Conservation (phyloP, 2,797 vertebrate genomes). For the Anguilla obscura region DNA sequence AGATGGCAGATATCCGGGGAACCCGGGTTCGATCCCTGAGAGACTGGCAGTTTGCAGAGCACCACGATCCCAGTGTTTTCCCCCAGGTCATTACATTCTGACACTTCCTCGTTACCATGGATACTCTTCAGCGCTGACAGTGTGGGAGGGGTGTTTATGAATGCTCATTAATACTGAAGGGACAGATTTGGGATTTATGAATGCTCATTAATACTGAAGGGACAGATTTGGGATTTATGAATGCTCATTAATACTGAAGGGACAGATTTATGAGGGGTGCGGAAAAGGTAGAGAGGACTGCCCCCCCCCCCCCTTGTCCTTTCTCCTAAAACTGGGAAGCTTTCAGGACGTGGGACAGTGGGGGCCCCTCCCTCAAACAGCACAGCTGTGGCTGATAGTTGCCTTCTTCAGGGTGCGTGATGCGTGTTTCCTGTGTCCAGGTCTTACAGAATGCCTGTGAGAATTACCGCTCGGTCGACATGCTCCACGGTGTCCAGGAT, state of each 20-base stretch:
- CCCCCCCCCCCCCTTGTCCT: too few relatives aligned
- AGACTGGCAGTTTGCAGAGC: slow-evolving; percentile 83
- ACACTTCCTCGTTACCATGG: neutral
- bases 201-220: neutral
- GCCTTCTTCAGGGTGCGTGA: neutral
- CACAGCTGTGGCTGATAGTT: too few relatives aligned
- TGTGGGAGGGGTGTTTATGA: neutral
- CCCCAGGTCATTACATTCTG: slow-evolving; percentile 74
- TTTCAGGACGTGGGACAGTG: too few relatives aligned
- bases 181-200: too few relatives aligned
- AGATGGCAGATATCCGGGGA: slow-evolving; percentile 73
- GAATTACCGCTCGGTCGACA: slow-evolving; percentile 79
- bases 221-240: too few relatives aligned
- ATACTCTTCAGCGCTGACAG: neutral
- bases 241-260: neutral
- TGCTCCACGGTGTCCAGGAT: slow-evolving; percentile 75
- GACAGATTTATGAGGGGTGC: too few relatives aligned
- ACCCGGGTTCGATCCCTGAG: slow-evolving; percentile 73
- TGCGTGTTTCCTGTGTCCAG: slow-evolving; percentile 58
- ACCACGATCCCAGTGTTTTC: slow-evolving; percentile 75
- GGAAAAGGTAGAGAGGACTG: too few relatives aligned
- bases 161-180: neutral
- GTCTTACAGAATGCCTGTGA: slow-evolving; percentile 78
- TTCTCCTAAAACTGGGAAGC: too few relatives aligned
- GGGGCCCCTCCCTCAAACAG: too few relatives aligned